Evolutionary conservation across 2,797 vertebrate genomes (phyloP).

Genomic region (Tolypeutes matacus): DNA sequence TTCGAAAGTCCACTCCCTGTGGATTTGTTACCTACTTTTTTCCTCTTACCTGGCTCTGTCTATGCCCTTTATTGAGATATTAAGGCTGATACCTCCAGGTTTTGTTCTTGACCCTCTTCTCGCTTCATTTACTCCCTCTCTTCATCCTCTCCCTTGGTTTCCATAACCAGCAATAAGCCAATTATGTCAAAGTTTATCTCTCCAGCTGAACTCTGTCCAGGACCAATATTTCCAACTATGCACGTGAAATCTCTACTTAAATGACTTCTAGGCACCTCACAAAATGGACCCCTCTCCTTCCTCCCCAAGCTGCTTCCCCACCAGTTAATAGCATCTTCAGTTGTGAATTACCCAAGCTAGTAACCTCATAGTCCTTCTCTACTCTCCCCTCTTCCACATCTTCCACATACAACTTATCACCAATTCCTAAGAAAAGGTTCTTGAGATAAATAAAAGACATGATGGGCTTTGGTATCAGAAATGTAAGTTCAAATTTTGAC

Average conservation of each 20-base stretch:
- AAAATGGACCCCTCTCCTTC: not conserved
- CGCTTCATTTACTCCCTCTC: not conserved
- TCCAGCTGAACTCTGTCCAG: not conserved
- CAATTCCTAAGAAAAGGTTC: not conserved
- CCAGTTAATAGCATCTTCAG: too few relatives aligned
- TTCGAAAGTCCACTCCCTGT: not conserved
- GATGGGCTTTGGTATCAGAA: not conserved
- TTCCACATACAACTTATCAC: not conserved
- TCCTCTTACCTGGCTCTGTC: not conserved
- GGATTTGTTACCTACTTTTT: not conserved
- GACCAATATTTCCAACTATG: not conserved
- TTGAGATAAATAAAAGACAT: not conserved
- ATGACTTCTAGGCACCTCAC: not conserved
- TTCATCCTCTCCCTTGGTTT: not conserved
- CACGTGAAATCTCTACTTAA: not conserved
- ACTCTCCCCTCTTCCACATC: not conserved
- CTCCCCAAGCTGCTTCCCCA: not conserved
- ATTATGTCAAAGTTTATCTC: not conserved
- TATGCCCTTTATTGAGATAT: not conserved
- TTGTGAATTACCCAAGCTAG: not conserved
- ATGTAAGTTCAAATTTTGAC: constrained; percentile 19
- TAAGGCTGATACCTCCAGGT: not conserved
- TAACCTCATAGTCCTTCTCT: not conserved
- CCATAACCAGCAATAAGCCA: not conserved
- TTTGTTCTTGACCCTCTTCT: not conserved